Percentiles rank a stretch among this genome's conserved stretches.
phyloP scores from a whole-genome alignment of 2,113 vertebrate species.

The Ictalurus punctatus region DNA sequence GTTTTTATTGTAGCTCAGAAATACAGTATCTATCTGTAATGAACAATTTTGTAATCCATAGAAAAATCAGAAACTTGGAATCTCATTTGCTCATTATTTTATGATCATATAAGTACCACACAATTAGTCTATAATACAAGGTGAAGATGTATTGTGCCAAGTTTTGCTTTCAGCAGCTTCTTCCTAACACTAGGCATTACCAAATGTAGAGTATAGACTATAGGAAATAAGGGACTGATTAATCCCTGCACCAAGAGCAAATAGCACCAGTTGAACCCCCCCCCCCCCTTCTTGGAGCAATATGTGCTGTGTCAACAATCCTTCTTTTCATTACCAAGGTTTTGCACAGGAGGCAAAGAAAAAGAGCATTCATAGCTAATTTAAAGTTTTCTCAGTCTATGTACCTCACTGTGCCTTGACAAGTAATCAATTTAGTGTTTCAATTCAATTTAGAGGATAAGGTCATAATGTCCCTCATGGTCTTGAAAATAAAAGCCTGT shows the following conservation, averaged over 20 bases:
- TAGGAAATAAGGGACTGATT: conserved; percentile 21
- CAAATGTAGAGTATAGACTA: not conserved
- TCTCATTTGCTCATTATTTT: not conserved
- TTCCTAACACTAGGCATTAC: not conserved
- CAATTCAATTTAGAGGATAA: not conserved
- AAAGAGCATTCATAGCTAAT: conserved; percentile 46
- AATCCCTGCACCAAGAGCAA: conserved; percentile 18
- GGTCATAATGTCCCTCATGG: not conserved
- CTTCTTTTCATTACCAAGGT: conserved; percentile 37
- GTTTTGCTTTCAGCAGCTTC: not conserved
- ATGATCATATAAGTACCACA: not conserved
- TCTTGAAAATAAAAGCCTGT: not conserved
- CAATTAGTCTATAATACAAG: not conserved
- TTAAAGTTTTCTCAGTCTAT: conserved; percentile 10
- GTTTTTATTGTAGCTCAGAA: not conserved
- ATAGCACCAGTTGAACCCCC: conserved; percentile 5
- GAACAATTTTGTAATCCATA: not conserved
- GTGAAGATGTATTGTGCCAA: not conserved
- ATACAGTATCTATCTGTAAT: not conserved
- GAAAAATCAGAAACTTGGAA: not conserved
- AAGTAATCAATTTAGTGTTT: not conserved
- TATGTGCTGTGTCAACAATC: conserved; percentile 36
- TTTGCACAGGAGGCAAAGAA: conserved; percentile 32
- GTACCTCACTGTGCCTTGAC: conserved; percentile 13
- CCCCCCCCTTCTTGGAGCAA: not conserved